Evolutionary conservation across 2,113 vertebrate genomes (phyloP), one percentile per base, ranked within the genome.

Genomic region (Riparia riparia): DNA sequence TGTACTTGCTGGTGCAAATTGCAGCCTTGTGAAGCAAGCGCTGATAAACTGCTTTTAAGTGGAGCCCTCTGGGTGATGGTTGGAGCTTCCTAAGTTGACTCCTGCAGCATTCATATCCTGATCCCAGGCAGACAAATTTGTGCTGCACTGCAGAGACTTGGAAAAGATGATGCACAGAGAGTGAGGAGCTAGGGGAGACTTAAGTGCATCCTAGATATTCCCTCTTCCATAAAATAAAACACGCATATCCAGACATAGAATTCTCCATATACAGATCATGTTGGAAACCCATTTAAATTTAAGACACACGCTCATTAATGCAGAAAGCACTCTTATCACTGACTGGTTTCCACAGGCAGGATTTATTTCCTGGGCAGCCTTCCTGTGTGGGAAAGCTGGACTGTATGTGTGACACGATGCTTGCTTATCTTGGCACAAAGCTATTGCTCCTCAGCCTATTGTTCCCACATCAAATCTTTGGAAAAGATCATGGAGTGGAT

Each of bases 251-350:
- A 65, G 66, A 44, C 25, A 19, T 3, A 49, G 20, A 86, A n/a
- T 82, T 84, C 51, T 78, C 49, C 44, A 24, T 28, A 18, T 2
- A 9, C 9, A 78, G 71, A 26, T 81, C 7, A 0, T 37, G 32
- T 70, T 1, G 3, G 49, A 96, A 78, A 44, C 13, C 37, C 44
- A 78, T 64, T 83, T 93, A 74, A 84, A n/a, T 81, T 54, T 66
- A 70, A 66, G 44, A 31, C 15, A n/a, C 34, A 3, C 24, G 12
- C 39, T 82, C 42, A 42, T n/a, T 77, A 65, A 25, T 37, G 50
- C 58, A 79, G 73, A 49, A 71, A 26, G 19, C 0, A 0, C 14
- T 79, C 15, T 69, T 57, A 13, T 9, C 8, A 4, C 0, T 2
- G 32, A 10, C 45, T 41, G 31, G 26, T 49, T 89, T 91, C 83